Evolutionary conservation across 2,113 vertebrate species (phyloP), one percentile per base, ranked within the genome.

Genomic region (Polypterus senegalus): DNA sequence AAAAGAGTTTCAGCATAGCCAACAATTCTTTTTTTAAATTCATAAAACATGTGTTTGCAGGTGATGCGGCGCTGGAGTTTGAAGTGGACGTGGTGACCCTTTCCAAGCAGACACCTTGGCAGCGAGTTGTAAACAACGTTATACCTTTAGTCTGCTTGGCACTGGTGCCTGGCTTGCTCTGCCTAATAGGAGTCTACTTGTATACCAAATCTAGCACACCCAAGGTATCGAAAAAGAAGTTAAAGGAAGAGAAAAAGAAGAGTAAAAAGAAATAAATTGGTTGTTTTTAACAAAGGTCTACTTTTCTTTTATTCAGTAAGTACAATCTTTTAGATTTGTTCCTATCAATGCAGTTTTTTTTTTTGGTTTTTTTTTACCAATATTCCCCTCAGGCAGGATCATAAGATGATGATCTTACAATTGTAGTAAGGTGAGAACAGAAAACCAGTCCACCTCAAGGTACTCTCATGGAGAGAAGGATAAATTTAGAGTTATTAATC

Each of bases 161-260:
- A 6, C 81, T 92, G 73, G 88, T 97, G 67, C 94, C 94, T 1
- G 89, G 87, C 0, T 80, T 98, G 62, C 79, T 98, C 59, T 88
- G 86, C 61, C 70, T 98, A 72, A 92, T 98, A 54, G 92, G 92
- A 3, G 85, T 88, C 70, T 91, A 98, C 77, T 88, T 98, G 10
- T 98, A 97, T 79, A 83, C 76, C 67, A 97, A 97, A 72, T 85
- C 92, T 71, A 89, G 61, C 27, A 72, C 73, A 7, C 84, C 91
- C 71, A 84, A 77, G 64, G 68, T 86, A 3, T 84, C 82, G 83
- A 97, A 93, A 81, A 97, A 92, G 82, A 96, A 93, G 74, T 78
- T 86, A 59, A 98, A 97, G 73, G 87, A 89, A 67, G 94, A 97
- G 65, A 97, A 92, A 83, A 93, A 83, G 80, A 98, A 98, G 82